Conservation (phyloP, 2,888 invertebrate genomes). For the Byasa hedistus region DNA sequence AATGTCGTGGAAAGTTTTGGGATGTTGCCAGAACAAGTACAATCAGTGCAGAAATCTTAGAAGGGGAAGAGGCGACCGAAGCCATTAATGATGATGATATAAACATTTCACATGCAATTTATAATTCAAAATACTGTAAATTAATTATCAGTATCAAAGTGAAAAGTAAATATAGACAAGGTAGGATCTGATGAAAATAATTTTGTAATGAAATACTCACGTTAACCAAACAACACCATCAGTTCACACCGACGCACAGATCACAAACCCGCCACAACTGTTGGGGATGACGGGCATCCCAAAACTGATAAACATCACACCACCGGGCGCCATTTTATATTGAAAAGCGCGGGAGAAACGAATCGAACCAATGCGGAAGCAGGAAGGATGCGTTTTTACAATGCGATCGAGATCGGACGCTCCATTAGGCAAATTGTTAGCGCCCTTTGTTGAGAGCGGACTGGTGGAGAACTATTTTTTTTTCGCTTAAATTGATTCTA, state of each 20-base stretch:
- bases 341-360: constrained; percentile 53
- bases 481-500: constrained; percentile 37
- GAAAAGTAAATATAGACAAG: too few relatives aligned
- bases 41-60: too few relatives aligned
- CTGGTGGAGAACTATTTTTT: constrained; percentile 41
- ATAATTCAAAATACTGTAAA: too few relatives aligned
- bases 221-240: constrained; percentile 9
- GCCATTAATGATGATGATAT: too few relatives aligned
- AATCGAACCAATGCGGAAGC: constrained; percentile 62
- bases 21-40: too few relatives aligned
- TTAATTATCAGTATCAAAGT: too few relatives aligned
- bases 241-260: constrained; percentile 35
- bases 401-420: constrained; percentile 63
- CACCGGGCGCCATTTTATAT: constrained; percentile 50
- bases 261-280: constrained; percentile 40
- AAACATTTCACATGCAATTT: too few relatives aligned
- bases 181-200: too few relatives aligned
- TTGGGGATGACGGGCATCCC: constrained; percentile 49
- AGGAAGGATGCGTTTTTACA: constrained; percentile 70
- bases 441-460: constrained; percentile 57
- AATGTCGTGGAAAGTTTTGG: too few relatives aligned
- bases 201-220: constrained; percentile 11
- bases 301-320: constrained; percentile 49
- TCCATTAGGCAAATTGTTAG: constrained; percentile 67
- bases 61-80: too few relatives aligned